Conservation (phyloP, 2,113 vertebrate species). For the Cisticola juncidis region DNA sequence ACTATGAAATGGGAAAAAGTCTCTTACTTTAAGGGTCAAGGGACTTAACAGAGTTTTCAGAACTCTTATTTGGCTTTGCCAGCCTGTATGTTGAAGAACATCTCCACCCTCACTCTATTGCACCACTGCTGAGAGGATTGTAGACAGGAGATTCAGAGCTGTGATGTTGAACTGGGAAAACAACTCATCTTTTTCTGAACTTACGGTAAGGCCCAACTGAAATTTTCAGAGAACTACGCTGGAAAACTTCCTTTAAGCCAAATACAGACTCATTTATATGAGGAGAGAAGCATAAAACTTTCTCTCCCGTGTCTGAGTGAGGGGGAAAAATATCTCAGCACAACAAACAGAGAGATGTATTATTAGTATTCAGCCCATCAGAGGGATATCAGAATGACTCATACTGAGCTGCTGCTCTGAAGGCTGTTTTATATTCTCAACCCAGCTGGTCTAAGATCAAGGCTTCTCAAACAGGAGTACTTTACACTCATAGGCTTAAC, state of each 20-base stretch:
- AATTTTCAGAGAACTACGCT: not conserved
- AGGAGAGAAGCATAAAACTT: not conserved
- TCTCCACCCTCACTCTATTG: not conserved
- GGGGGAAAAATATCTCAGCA: not conserved
- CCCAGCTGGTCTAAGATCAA: not conserved
- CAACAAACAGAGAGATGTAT: not conserved
- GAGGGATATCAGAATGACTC: conserved; percentile 8
- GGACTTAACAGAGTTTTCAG: not conserved
- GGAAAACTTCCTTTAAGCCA: not conserved
- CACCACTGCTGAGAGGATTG: not conserved
- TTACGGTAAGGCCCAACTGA: not conserved
- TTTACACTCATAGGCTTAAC: not conserved
- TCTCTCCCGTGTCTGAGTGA: not conserved
- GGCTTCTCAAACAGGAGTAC: not conserved
- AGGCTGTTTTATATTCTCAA: conserved; percentile 6
- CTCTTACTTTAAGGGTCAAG: not conserved
- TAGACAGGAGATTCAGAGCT: not conserved
- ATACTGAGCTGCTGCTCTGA: not conserved
- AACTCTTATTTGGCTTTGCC: not conserved
- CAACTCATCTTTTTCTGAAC: not conserved
- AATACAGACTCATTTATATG: not conserved
- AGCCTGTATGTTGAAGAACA: not conserved
- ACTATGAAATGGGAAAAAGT: not conserved
- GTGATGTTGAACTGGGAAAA: not conserved
- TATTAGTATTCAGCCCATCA: not conserved